These are phyloP conservation scores for Epizoanthus rinbou DNA, from an alignment of 92 coral and sea anemone genomes.

Conservation along the genomic window DNA sequence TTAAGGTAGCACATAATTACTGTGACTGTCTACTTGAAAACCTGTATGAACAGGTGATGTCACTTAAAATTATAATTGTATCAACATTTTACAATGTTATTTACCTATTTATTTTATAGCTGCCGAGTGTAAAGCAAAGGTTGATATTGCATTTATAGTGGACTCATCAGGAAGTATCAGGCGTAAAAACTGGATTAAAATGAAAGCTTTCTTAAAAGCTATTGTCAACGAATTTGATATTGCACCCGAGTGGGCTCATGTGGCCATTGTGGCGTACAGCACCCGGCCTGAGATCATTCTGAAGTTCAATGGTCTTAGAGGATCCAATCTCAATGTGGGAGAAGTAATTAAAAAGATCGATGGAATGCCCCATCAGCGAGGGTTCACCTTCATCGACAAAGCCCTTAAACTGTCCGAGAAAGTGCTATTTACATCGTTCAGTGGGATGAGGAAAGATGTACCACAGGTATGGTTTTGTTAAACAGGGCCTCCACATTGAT, in stretches of 20 bases:
- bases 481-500: no score
- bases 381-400: conserved; percentile 28
- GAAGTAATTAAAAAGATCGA: not conserved
- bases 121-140: conserved; percentile 7
- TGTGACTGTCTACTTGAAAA: no score
- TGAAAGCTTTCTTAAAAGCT: conserved; percentile 17
- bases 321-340: not conserved
- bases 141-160: conserved; percentile 31
- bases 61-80: no score
- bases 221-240: not conserved
- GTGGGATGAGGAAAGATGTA: conserved; percentile 20
- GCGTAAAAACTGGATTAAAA: not conserved
- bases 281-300: not conserved
- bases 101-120: not conserved
- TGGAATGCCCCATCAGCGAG: not conserved
- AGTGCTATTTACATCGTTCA: not conserved
- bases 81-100: no score
- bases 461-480: conserved; percentile 15
- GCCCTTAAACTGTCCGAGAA: not conserved
- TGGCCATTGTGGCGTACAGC: conserved; percentile 34
- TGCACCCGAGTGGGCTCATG: conserved; percentile 9
- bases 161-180: conserved; percentile 42
- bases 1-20: no score
- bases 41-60: no score
- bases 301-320: conserved; percentile 2